These are phyloP conservation scores for Moxostoma hubbsi DNA, from an alignment of 2,797 vertebrate species.

Conservation along the genomic window DNA sequence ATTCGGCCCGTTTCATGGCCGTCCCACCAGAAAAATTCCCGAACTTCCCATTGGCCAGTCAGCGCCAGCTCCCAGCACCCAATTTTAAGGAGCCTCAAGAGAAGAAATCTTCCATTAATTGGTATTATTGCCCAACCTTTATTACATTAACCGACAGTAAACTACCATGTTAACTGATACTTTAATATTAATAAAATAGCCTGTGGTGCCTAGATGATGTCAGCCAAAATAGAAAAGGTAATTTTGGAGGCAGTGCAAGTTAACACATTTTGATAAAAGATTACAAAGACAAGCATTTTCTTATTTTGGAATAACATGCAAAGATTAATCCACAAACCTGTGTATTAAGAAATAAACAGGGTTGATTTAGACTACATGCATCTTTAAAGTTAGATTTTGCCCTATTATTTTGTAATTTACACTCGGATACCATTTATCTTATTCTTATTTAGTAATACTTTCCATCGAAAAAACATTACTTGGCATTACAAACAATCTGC, in stretches of 20 bases:
- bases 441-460: neutral
- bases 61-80: no score
- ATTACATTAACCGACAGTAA: neutral
- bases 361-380: neutral
- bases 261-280: no score
- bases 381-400: neutral
- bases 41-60: no score
- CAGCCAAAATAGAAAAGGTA: no score
- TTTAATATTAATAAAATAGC: no score
- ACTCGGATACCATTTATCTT: neutral
- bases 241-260: no score
- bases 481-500: slow-evolving; percentile 23
- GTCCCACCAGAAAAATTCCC: no score
- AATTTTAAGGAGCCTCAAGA: no score
- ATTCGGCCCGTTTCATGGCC: no score
- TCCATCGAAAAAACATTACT: neutral
- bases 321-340: no score
- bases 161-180: neutral
- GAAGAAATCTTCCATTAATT: neutral
- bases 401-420: neutral
- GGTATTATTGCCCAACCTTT: neutral
- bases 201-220: no score
- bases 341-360: neutral
- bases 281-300: no score
- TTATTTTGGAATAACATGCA: neutral